Evolutionary conservation across 2,888 invertebrate species (phyloP), one percentile per base, ranked within the genome.

Genomic region (Drosophila anceps): DNA sequence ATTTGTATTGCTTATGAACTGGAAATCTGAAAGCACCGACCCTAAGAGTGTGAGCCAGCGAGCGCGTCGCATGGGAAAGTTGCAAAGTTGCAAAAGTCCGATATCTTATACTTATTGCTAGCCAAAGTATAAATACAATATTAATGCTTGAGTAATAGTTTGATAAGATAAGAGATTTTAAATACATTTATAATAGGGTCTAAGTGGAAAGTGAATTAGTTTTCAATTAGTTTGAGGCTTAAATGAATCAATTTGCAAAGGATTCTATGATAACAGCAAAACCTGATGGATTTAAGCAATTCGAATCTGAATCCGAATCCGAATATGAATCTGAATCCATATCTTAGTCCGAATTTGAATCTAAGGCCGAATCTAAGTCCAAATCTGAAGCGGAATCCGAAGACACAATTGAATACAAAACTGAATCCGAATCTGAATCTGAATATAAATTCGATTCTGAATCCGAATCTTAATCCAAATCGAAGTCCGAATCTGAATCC

Each of bases 1-100:
- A 69, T 59, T 59, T 65, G 64, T 50, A 55, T 65, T 74, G 70
- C 59, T 41, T n/a, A 41, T 50, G 50, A 50, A 7, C 62, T 48
- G 33, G n/a, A 61, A 48, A 48, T 12, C 31, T 15, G 15, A 44
- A 57, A 33, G 43, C 1, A 8, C 43, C 10, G 15, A 31, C 43
- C 57, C 29, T 5, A 43, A 18, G 31, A 20, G 31, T 12, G 18
- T 12, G 50, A 31, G 31, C 18, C 15, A 46, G n/a, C 27, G 46
- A 4, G 31, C 44, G 31, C 44, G 15, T 24, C 24, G 29, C 51
- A n/a, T 35, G 33, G 0, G 5, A 24, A 24, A 37, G 39, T 48
- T 18, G 18, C 3, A 50, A 50, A 50, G 29, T 31, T 50, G 31
- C 31, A 7, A 18, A 50, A 31, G 29, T 0, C 31, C 18, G 18